phyloP scores from a whole-genome alignment of 1,140 invertebrate genomes.

The Caerostris darwini region DNA sequence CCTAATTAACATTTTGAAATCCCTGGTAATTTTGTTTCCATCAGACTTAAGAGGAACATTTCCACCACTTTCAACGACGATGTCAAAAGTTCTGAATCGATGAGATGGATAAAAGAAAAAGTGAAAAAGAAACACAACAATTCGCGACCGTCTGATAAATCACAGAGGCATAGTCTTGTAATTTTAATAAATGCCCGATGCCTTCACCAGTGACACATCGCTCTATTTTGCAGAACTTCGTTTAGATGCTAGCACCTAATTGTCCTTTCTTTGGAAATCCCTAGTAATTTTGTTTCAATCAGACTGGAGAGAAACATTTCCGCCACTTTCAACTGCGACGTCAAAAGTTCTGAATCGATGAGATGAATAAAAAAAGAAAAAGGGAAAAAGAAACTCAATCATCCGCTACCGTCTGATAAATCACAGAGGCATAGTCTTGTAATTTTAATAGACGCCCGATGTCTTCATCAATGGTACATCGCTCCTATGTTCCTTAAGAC shows the following conservation, averaged over 20 bases:
- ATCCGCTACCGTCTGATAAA: constrained; percentile 18
- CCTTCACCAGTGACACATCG: too few species aligned
- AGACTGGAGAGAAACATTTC: background rate
- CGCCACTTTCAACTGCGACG: background rate
- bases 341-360: constrained; percentile 22
- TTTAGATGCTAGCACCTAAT: background rate
- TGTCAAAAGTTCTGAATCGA: too few species aligned
- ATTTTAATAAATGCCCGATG: too few species aligned
- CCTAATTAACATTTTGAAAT: too few species aligned
- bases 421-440: background rate
- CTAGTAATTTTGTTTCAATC: constrained; percentile 46
- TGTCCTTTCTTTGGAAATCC: constrained; percentile 28
- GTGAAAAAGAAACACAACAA: too few species aligned
- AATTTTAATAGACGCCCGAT: constrained; percentile 47
- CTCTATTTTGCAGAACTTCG: too few species aligned
- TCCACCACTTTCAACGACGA: too few species aligned
- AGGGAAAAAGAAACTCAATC: background rate
- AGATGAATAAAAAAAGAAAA: background rate
- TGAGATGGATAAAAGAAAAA: too few species aligned
- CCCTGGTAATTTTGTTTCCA: too few species aligned
- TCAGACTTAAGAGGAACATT: too few species aligned
- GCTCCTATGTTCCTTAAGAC: background rate
- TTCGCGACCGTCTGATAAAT: too few species aligned
- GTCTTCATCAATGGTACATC: constrained; percentile 6
- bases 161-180: too few species aligned